Conservation (phyloP, 2,113 vertebrate genomes). For the Laterallus jamaicensis region DNA sequence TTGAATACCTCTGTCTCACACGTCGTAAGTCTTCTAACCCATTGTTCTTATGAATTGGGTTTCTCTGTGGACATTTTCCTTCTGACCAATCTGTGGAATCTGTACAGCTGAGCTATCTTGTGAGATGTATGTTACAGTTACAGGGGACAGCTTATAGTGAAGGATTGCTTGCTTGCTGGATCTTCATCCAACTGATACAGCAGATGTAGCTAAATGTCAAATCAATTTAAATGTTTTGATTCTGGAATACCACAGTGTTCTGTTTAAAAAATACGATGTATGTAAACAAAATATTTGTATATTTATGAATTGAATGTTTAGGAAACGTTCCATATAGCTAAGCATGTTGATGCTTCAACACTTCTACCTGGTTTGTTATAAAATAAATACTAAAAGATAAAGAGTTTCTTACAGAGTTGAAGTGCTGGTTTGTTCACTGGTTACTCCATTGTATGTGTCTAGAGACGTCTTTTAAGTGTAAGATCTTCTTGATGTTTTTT, state of each 20-base stretch:
- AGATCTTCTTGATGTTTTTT: background rate
- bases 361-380: background rate
- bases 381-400: background rate
- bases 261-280: slow-evolving; percentile 19
- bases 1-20: background rate
- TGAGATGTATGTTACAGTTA: background rate
- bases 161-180: background rate
- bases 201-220: slow-evolving; percentile 48
- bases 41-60: fast-evolving
- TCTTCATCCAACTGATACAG: background rate
- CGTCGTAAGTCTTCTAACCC: background rate
- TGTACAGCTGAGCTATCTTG: background rate
- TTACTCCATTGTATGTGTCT: background rate
- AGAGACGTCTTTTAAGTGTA: background rate
- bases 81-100: background rate
- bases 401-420: background rate
- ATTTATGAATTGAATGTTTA: slow-evolving; percentile 3
- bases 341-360: background rate
- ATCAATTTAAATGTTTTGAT: slow-evolving; percentile 16
- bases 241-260: background rate
- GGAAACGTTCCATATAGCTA: background rate
- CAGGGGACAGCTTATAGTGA: background rate
- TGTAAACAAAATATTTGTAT: slow-evolving; percentile 41
- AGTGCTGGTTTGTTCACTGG: background rate
- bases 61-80: background rate